Evolutionary conservation across 2,113 vertebrate species (phyloP).

Genomic region (Stegostoma tigrinum): DNA sequence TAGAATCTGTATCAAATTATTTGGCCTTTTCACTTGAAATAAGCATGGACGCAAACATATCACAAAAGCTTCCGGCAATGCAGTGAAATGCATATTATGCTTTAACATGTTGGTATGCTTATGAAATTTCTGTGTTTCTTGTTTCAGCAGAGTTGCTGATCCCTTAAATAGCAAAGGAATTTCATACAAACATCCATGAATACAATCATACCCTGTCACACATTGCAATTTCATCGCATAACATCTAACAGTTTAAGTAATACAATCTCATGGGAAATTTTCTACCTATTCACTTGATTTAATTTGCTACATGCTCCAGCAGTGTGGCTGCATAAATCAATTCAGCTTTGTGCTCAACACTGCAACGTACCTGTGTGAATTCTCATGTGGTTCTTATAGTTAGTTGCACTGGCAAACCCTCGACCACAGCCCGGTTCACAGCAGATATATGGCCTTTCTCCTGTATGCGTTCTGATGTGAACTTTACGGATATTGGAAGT

Average conservation of each 20-base stretch:
- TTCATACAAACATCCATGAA: background rate
- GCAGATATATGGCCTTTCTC: conserved; percentile 69
- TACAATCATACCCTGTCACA: background rate
- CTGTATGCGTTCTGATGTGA: conserved; percentile 70
- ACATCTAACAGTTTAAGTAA: background rate
- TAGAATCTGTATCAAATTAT: background rate
- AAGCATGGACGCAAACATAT: background rate
- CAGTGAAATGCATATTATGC: background rate
- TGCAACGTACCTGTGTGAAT: conserved; percentile 68
- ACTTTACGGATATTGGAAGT: conserved; percentile 74
- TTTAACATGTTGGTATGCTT: background rate
- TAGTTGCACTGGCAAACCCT: conserved; percentile 73
- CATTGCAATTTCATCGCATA: background rate
- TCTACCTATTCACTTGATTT: background rate
- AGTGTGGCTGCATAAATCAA: background rate
- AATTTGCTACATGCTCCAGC: background rate
- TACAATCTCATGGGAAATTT: background rate
- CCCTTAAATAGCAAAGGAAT: conserved; percentile 1
- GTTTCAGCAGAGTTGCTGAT: background rate
- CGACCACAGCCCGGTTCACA: conserved; percentile 63
- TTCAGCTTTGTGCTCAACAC: background rate
- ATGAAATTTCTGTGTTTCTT: background rate
- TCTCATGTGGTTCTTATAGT: conserved; percentile 78
- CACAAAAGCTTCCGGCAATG: background rate
- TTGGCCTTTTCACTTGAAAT: background rate